Evolutionary conservation across 2,797 vertebrate species (phyloP), one percentile per base, ranked within the genome.

Genomic region (Dendrocincla tyrannina): DNA sequence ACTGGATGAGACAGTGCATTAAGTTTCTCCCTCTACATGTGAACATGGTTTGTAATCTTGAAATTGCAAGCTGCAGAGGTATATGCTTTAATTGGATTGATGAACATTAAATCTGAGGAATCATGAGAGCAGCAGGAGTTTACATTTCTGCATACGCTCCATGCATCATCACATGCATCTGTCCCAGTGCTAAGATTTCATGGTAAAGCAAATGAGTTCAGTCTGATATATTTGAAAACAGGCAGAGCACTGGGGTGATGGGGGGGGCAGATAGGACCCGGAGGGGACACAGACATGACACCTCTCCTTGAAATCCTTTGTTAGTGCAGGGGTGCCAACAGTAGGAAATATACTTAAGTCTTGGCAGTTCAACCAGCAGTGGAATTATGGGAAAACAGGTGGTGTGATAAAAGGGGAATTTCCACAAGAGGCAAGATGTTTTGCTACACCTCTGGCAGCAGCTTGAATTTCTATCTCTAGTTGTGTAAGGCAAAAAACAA

Each of bases 81-180:
- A 27, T 23, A 30, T 27, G 20, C 3, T 85, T 63, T 75, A 78
- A 56, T 1, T 74, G 28, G 13, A 58, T 44, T 80, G 30, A 37
- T 56, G 39, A 94, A 44, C 12, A 56, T 63, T 35, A 47, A 67
- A 55, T 22, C 33, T 39, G 70, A 85, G 18, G n/a, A 75, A 76
- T 37, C 9, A 5, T 7, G 41, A 69, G 11, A 73, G 20, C 33
- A 91, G 42, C 27, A 55, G 32, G 22, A 47, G 6, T 60, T 76
- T 35, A 55, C 12, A 32, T 60, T 89, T 47, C 56, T 81, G 30
- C 13, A n/a, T 50, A 50, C 9, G 15, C 15, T 50, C 49, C 12
- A 6, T 22, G n/a, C 27, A n/a, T 50, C 46, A 42, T 14, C 55
- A 47, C 0, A 1, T 2, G 3, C 8, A 2, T 30, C 27, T 58